Evolutionary conservation across 2,888 invertebrate species (phyloP), one percentile per base, ranked within the genome.

Genomic region (Dendrolimus houi): DNA sequence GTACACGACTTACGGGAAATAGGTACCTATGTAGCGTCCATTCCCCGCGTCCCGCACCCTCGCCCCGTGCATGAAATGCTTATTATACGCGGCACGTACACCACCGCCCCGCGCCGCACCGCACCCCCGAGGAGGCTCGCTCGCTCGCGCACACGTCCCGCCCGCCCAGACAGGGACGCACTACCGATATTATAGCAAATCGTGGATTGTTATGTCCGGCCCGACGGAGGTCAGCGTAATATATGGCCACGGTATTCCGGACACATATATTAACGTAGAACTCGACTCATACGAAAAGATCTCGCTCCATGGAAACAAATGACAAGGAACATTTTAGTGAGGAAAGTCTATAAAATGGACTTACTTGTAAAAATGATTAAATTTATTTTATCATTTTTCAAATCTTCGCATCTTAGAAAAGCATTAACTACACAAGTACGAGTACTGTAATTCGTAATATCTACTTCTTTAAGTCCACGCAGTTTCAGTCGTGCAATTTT

Each of bases 51-150:
- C 84, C 85, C 83, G 84, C 85, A 77, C 85, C 81, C 83, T 75
- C 83, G 71, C 83, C 91, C 88, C 87, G 83, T 90, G 92, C 92
- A 92, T 92, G 92, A 92, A 91, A 90, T 92, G 91, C 91, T 91
- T 91, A 91, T 91, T 91, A 91, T 91, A 90, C 91, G 87, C 87
- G 91, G 91, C 92, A 91, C 91, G 91, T 91, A 83, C 77, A 79
- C 84, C 83, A 80, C 85, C 83, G 80, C 85, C 87, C 85, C 82
- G 82, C 84, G 77, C 75, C 73, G 81, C 77, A 81, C 74, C 29
- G 29, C 6, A 29, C 75, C 74, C 75, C 64, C 71, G 69, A 69
- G 67, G 67, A 73, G 71, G 68, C 81, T 79, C 81, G 74, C 85
- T 85, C 85, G 65, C 85, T 78, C 85, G 69, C 74, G 69, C 75